Percentiles rank a stretch among this genome's conserved stretches.
Conservation (phyloP, 2,113 vertebrate species). For the Syrmaticus mikado region DNA sequence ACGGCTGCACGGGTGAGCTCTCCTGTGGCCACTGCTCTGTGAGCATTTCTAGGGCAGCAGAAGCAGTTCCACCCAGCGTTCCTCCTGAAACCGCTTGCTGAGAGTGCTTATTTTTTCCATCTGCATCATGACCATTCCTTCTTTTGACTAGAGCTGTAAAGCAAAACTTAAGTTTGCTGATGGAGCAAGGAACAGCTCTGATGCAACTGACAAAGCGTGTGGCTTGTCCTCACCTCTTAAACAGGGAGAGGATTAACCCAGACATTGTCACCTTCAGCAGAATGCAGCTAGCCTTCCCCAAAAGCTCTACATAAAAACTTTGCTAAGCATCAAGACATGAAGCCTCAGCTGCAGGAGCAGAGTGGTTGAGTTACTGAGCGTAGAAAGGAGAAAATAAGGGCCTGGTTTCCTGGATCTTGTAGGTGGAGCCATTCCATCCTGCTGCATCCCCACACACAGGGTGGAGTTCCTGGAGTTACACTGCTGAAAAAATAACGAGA, state of each 20-base stretch:
- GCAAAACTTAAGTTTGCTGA: rapidly evolving
- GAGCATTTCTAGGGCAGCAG: background rate
- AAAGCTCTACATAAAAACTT: background rate
- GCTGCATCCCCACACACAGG: background rate
- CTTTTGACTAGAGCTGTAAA: background rate
- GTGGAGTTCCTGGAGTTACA: background rate
- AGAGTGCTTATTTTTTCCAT: background rate
- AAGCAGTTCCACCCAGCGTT: background rate
- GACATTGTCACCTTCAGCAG: background rate
- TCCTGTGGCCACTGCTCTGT: background rate
- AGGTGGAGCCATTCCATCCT: background rate
- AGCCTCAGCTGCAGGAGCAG: background rate
- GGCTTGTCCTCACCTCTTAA: background rate
- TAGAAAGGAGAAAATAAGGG: background rate
- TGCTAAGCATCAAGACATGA: rapidly evolving
- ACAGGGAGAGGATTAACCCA: background rate
- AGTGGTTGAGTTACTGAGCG: background rate
- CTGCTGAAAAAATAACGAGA: background rate
- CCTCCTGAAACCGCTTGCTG: background rate
- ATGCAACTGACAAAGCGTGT: background rate
- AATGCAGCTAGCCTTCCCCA: background rate
- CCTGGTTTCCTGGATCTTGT: background rate
- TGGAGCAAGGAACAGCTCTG: rapidly evolving
- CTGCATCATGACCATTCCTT: background rate
- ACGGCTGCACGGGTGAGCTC: rapidly evolving